These are phyloP conservation scores for Steinernema scapterisci DNA, from an alignment of 2,888 invertebrate genomes.

Conservation along the genomic window DNA sequence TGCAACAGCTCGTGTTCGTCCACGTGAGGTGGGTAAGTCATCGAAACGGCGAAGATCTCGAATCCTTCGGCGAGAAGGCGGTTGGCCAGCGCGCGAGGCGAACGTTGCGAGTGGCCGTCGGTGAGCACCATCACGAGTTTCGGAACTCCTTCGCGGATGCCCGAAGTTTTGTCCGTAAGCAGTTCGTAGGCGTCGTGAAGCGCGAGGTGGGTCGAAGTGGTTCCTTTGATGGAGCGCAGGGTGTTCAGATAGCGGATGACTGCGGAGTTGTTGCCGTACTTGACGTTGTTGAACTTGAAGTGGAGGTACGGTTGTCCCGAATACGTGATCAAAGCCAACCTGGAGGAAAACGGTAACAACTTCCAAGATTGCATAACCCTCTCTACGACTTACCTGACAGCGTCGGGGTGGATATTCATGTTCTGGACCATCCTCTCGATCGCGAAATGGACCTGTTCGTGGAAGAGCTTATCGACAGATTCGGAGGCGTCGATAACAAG, in stretches of 20 bases:
- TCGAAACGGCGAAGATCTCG: constrained; percentile 57
- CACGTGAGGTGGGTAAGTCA: constrained; percentile 53
- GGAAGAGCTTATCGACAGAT: constrained; percentile 61
- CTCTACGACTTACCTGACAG: constrained; percentile 52
- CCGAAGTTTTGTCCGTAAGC: constrained; percentile 48
- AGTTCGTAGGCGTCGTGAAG: constrained; percentile 55
- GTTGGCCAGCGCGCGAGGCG: constrained; percentile 41
- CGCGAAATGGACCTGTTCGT: constrained; percentile 58
- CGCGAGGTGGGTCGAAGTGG: constrained; percentile 60
- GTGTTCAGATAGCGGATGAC: constrained; percentile 55
- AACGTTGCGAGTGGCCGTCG: constrained; percentile 61
- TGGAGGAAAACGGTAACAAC: constrained; percentile 41
- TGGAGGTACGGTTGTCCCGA: constrained; percentile 59
- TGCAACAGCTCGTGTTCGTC: constrained; percentile 59
- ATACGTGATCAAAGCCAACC: constrained; percentile 58
- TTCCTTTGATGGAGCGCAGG: constrained; percentile 60
- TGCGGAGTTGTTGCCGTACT: constrained; percentile 57
- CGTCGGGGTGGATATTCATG: constrained; percentile 65
- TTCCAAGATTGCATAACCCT: no score
- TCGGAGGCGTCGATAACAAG: constrained; percentile 64
- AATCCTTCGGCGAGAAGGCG: constrained; percentile 45
- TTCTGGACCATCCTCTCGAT: constrained; percentile 59
- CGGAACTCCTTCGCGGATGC: constrained; percentile 49
- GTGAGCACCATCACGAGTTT: constrained; percentile 63
- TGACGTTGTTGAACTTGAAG: constrained; percentile 60